Base-by-base conservation (phyloP, 2,888 invertebrate species). In the Digitonthophagus gazella region DNA sequence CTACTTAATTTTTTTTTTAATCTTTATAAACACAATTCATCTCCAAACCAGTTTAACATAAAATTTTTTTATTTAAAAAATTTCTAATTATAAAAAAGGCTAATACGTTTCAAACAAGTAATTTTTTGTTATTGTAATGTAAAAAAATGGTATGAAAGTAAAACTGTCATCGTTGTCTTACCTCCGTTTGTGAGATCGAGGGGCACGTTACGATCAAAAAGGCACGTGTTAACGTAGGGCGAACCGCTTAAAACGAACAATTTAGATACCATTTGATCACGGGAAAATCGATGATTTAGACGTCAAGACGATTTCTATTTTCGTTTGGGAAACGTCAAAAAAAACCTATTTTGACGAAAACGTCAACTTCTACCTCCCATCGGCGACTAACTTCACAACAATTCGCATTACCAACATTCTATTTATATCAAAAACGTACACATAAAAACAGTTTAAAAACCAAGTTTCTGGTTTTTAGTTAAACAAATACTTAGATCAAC, bases 251-350 rank as follows among this genome's bases (percentile, higher is more conserved):
- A 78, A 79, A 81, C 80, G 78, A 80, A 78, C 77, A 80, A 82
- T 81, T 81, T 81, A 77, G 80, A 80, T 80, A 81, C 78, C 81
- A 81, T 82, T n/a, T 81, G 77, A 79, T 77, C n/a, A 76, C 74
- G 75, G 67, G 18, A 61, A 71, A 71, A 72, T 71, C 69, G 67
- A 70, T 71, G 69, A 68, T 66, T 66, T 70, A 68, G 69, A 72
- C 70, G 71, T 71, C 67, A 71, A 69, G 66, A 67, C 71, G 69
- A 69, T 69, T 69, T 69, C 71, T 71, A 71, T 70, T 70, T 70
- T 70, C 64, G 69, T 66, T 69, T 11, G 57, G 19, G 57, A 18
- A 65, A 70, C 70, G 70, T 70, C 70, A 70, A 70, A 70, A 69
- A n/a, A 63, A 69, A 65, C 64, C 65, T 67, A 70, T 70, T 70